Conservation (phyloP, 1,140 invertebrate species). For the roundworm (Caenorhabditis elegans) region WBcel235 BX284603.4:10595501-10596000, state of each 20-base stretch:
- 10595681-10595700: too few relatives aligned
- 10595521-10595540: too few relatives aligned
- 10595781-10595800: background rate
- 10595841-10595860: slow-evolving; percentile 29
- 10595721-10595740: too few relatives aligned
- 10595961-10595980: too few relatives aligned
- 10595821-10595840: slow-evolving; percentile 36
- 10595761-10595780: too few relatives aligned
- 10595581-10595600: background rate
- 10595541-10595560: background rate
- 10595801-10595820: background rate
- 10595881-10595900: slow-evolving; percentile 42
- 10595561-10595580: background rate
- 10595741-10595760: too few relatives aligned
- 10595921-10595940: too few relatives aligned
- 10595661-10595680: too few relatives aligned
- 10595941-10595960: too few relatives aligned
- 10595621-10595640: background rate
- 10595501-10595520: background rate
- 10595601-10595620: background rate
- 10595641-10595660: background rate
- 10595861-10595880: slow-evolving; percentile 41
- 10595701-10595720: too few relatives aligned
- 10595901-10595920: too few relatives aligned
- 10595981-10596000: too few relatives aligned